phyloP scores from a whole-genome alignment of 1,140 invertebrate genomes.

The Drosophila saltans region DNA sequence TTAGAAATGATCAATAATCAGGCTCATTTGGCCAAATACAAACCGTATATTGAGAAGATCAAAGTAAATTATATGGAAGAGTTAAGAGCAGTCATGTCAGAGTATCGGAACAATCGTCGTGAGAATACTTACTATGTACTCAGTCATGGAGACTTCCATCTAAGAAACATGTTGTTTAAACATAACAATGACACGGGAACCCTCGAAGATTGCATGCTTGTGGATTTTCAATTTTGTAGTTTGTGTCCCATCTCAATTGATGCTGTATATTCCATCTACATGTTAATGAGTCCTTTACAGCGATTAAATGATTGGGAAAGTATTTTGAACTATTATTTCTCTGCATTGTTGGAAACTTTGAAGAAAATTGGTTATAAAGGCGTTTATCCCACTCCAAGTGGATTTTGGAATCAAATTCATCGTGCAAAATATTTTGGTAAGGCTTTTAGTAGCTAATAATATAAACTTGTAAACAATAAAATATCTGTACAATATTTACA shows the following conservation, averaged over 20 bases:
- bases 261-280: slow-evolving; percentile 47
- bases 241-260: slow-evolving; percentile 47
- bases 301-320: slow-evolving; percentile 32
- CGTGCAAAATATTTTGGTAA: slow-evolving; percentile 46
- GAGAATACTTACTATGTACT: slow-evolving; percentile 16
- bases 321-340: slow-evolving; percentile 44
- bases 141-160: slow-evolving; percentile 61
- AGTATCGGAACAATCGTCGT: slow-evolving; percentile 1
- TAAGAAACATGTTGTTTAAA: slow-evolving; percentile 68
- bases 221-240: slow-evolving; percentile 60
- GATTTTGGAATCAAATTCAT: slow-evolving; percentile 42
- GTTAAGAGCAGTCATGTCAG: slow-evolving; percentile 6
- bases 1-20: too few species aligned
- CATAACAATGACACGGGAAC: slow-evolving; percentile 20
- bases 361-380: slow-evolving; percentile 46
- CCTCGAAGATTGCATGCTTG: slow-evolving; percentile 49
- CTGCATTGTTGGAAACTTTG: slow-evolving; percentile 23
- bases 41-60: slow-evolving; percentile 25
- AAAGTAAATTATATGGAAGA: slow-evolving; percentile 4
- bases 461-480: too few species aligned
- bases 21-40: slow-evolving; percentile 38
- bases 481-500: too few species aligned
- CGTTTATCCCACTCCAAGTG: slow-evolving; percentile 27
- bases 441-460: not conserved
- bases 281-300: slow-evolving; percentile 40